These are phyloP conservation scores for Leptinotarsa juncta DNA, from an alignment of 2,888 invertebrate species.

Conservation along the genomic window DNA sequence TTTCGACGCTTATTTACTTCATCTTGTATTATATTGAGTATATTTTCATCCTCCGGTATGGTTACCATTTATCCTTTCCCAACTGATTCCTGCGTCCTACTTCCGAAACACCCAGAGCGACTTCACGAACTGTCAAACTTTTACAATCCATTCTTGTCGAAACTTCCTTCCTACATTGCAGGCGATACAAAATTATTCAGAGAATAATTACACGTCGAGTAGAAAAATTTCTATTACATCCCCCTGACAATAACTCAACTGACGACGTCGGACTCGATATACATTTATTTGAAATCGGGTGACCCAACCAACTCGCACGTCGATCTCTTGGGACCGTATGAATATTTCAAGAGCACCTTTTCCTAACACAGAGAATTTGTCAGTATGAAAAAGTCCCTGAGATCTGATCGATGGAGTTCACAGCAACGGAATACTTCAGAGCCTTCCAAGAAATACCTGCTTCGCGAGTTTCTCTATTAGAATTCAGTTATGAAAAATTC, in stretches of 20 bases:
- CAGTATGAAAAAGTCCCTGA: neutral
- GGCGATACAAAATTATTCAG: constrained; percentile 7
- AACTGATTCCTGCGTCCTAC: neutral
- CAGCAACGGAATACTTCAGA: neutral
- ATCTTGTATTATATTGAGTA: no score
- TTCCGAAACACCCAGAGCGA: neutral
- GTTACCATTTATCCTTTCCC: neutral
- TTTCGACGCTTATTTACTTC: no score
- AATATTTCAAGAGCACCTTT: constrained; percentile 23
- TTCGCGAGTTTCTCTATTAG: no score
- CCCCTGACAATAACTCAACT: constrained; percentile 10
- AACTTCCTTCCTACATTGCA: neutral
- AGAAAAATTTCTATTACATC: neutral
- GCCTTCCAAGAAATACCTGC: no score
- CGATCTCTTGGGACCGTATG: constrained; percentile 1
- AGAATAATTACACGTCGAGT: neutral
- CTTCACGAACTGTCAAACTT: neutral
- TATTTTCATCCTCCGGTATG: no score
- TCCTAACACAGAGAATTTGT: constrained; percentile 15
- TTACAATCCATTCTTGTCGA: constrained; percentile 1
- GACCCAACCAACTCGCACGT: constrained; percentile 9
- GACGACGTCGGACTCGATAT: neutral
- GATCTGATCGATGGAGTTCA: constrained; percentile 14
- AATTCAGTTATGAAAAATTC: no score
- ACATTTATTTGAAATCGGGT: constrained; percentile 15